These are phyloP conservation scores for Chaetodon auriga DNA, from an alignment of 2,113 vertebrate genomes.

Conservation along the genomic window DNA sequence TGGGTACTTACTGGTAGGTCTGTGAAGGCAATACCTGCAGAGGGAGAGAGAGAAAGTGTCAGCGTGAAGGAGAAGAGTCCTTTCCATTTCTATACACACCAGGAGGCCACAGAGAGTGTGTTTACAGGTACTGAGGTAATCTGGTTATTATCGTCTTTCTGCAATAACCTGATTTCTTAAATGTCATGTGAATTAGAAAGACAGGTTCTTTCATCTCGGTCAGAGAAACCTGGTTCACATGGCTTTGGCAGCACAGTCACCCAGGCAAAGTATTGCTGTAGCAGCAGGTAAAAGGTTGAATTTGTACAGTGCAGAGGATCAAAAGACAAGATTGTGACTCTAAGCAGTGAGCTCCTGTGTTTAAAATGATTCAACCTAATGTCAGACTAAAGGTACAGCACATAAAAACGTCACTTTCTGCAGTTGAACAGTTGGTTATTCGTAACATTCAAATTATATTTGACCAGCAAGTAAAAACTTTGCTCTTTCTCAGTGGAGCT, in stretches of 20 bases:
- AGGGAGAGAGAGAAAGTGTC: conserved; percentile 51
- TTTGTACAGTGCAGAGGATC: not conserved
- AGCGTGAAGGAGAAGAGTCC: not conserved
- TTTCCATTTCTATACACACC: not conserved
- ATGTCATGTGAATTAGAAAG: not conserved
- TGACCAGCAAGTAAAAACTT: not conserved
- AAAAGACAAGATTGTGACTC: not conserved
- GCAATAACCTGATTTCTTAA: not conserved
- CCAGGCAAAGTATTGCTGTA: not conserved
- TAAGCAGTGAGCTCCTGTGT: not conserved
- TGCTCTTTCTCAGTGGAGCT: not conserved
- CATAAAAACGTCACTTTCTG: not conserved
- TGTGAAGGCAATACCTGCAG: conserved; percentile 96
- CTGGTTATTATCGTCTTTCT: conserved; percentile 11
- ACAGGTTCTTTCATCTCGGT: not conserved
- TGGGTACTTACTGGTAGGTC: conserved; percentile 95
- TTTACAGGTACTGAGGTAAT: conserved; percentile 24
- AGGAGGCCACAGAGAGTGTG: conserved; percentile 4
- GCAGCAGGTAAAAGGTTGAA: not conserved
- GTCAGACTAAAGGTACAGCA: not conserved
- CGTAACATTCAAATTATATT: not conserved
- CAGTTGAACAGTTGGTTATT: not conserved
- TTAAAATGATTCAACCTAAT: not conserved
- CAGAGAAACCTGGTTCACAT: not conserved
- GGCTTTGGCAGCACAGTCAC: not conserved